Evolutionary conservation across 2,797 vertebrate species (phyloP).

Genomic region (Peromyscus attwateri): DNA sequence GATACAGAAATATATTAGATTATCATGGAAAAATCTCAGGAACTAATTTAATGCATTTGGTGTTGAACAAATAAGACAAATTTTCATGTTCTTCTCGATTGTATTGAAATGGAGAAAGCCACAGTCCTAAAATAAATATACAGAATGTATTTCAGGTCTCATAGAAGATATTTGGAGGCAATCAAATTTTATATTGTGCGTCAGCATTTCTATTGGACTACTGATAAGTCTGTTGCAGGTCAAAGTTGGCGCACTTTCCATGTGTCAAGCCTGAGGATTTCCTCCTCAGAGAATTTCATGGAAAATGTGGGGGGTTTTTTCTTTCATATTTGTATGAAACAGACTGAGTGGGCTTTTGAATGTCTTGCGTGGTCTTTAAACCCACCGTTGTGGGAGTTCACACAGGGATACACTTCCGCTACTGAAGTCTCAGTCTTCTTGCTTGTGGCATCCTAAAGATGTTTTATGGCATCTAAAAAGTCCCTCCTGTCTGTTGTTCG

Average conservation of each 20-base stretch:
- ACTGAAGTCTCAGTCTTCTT: constrained; percentile 5
- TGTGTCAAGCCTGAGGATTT: constrained; percentile 16
- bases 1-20: constrained; percentile 1
- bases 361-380: not conserved
- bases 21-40: constrained; percentile 16
- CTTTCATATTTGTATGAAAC: constrained; percentile 11
- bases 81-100: constrained; percentile 41
- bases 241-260: not conserved
- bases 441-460: not conserved
- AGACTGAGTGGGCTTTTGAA: constrained; percentile 27
- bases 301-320: not conserved
- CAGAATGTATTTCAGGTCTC: constrained; percentile 49
- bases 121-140: not conserved
- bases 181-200: constrained; percentile 46
- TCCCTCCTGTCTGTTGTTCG: not conserved
- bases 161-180: not conserved
- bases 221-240: constrained; percentile 10
- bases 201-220: constrained; percentile 34
- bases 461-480: constrained; percentile 43
- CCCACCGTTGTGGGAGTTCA: constrained; percentile 21
- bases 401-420: not conserved
- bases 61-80: constrained; percentile 51
- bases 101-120: not conserved
- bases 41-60: constrained; percentile 34
- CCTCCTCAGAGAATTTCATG: constrained; percentile 36